phyloP scores from a whole-genome alignment of 2,888 invertebrate genomes.

The Didymodactylos carnosus region DNA sequence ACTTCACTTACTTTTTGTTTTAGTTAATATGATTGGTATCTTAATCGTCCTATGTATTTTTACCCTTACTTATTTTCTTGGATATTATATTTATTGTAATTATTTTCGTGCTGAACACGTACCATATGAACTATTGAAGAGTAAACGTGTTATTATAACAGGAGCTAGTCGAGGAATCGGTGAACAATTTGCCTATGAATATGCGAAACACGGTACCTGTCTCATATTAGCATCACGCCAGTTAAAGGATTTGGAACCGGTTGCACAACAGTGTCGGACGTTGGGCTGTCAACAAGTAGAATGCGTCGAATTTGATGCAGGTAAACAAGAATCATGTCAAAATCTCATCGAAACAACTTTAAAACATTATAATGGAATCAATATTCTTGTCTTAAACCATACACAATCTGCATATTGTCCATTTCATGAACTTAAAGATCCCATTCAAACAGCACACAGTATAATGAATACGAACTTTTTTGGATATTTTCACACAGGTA shows the following conservation, averaged over 20 bases:
- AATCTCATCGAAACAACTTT: constrained; percentile 19
- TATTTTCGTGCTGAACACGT: background rate
- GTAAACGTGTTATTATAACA: constrained; percentile 26
- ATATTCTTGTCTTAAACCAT: constrained; percentile 29
- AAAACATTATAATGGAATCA: constrained; percentile 22
- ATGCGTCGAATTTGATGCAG: constrained; percentile 23
- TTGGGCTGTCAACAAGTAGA: constrained; percentile 17
- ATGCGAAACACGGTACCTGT: constrained; percentile 24
- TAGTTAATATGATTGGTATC: background rate
- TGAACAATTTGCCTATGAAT: constrained; percentile 30
- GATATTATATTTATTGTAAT: background rate
- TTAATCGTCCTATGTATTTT: background rate
- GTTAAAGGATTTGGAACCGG: constrained; percentile 22
- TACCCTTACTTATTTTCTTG: background rate
- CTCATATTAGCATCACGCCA: constrained; percentile 25
- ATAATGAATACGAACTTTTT: background rate
- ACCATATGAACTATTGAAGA: constrained; percentile 17
- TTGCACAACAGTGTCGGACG: constrained; percentile 19
- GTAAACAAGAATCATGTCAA: constrained; percentile 19
- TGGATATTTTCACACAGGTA: background rate
- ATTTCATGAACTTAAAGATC: background rate
- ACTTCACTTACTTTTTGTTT: no score
- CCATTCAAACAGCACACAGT: background rate
- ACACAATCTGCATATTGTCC: constrained; percentile 11
- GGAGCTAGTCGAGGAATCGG: constrained; percentile 30